Evolutionary conservation across 2,113 vertebrate species (phyloP).

Genomic region (Callocephalon fimbriatum): DNA sequence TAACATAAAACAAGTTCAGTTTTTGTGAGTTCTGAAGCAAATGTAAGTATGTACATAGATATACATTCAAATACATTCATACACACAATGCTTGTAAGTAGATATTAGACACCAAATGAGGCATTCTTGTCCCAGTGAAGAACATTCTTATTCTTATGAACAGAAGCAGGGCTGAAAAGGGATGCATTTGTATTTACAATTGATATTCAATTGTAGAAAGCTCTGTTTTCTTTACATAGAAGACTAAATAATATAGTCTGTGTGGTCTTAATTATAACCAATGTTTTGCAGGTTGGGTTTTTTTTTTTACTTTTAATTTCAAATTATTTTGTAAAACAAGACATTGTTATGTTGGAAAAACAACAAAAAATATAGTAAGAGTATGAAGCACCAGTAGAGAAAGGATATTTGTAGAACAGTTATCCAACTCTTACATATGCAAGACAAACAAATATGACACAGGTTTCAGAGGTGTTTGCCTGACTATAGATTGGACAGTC

Average conservation of each 20-base stretch:
- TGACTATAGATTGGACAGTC: background rate
- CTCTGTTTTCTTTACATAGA: background rate
- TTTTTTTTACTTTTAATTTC: background rate
- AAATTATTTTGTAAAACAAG: background rate
- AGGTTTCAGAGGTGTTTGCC: background rate
- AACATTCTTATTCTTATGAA: background rate
- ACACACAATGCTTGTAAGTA: background rate
- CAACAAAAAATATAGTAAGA: background rate
- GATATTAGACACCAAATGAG: background rate
- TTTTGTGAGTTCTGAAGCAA: background rate
- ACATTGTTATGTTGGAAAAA: background rate
- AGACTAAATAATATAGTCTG: background rate
- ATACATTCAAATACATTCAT: background rate
- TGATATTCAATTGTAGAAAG: background rate
- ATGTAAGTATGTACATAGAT: background rate
- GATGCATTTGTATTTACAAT: background rate
- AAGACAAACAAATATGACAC: background rate
- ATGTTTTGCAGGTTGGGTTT: fast-evolving
- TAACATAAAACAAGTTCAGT: background rate
- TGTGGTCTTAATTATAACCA: background rate
- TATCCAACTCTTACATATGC: too few relatives aligned
- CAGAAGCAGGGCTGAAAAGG: background rate
- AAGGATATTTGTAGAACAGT: background rate
- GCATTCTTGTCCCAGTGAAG: background rate
- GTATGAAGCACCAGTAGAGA: background rate